phyloP scores from a whole-genome alignment of 2,888 invertebrate genomes.

The Dinocampus coccinellae region DNA sequence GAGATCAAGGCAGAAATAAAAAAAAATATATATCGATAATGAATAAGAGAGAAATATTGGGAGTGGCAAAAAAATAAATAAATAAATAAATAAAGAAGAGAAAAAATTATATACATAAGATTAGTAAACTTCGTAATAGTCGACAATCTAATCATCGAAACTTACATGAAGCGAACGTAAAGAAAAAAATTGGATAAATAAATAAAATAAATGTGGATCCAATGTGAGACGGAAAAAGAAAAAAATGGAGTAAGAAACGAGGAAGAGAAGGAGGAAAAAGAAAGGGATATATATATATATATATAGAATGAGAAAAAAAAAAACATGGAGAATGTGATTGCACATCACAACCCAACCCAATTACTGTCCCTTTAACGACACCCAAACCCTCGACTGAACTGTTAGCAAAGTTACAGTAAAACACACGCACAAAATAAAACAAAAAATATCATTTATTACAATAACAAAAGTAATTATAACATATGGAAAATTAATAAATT shows the following conservation, averaged over 20 bases:
- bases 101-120: no score
- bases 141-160: slow-evolving; percentile 60
- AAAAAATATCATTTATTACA: no score
- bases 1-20: slow-evolving; percentile 21
- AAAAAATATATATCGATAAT: slow-evolving; percentile 15
- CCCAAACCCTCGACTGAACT: no score
- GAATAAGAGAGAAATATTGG: slow-evolving; percentile 1
- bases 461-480: no score
- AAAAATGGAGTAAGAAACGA: slow-evolving; percentile 28
- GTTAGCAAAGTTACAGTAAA: no score
- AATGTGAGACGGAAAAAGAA: slow-evolving; percentile 25
- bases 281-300: no score
- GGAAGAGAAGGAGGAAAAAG: slow-evolving; percentile 19
- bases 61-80: slow-evolving; percentile 38
- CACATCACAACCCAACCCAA: slow-evolving; percentile 2
- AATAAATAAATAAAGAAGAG: no score
- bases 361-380: neutral
- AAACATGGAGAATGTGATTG: neutral
- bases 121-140: slow-evolving; percentile 31
- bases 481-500: no score
- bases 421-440: no score
- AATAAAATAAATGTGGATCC: slow-evolving; percentile 28
- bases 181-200: slow-evolving; percentile 33
- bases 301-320: no score
- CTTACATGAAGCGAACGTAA: slow-evolving; percentile 48